Evolutionary conservation across 2,888 invertebrate species (phyloP), one percentile per base, ranked within the genome.

Genomic region (Osmoderma eremita): DNA sequence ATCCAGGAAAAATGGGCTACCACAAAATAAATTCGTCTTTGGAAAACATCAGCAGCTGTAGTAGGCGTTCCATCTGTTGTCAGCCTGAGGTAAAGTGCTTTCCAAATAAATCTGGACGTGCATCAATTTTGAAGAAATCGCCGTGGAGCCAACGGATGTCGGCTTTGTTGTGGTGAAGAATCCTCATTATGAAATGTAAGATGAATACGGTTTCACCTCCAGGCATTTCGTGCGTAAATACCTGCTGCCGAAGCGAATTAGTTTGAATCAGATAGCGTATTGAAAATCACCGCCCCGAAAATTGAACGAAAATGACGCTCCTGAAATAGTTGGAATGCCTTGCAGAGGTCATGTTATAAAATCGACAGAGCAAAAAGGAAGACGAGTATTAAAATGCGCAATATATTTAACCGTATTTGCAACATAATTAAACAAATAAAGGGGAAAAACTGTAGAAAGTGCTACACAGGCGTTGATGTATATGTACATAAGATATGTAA

Each of bases 161-260:
- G 56, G 56, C 10, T 39, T 39, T 20, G n/a, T 66, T 17, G 24
- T 41, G 10, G 49, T 66, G 6, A 61, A 66, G 15, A 61, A 50
- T 0, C 49, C 18, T 13, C 66, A 66, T 20, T 22, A 30, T 5
- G 66, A 62, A 15, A 58, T 62, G 12, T 10, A 24, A 20, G 49
- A 62, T 24, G 66, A 66, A 24, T 24, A 62, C 22, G 66, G 66
- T 10, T 45, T 48, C 13, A 41, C 62, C 15, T 61, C 42, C 6
- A 13, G 61, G 30, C 66, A 66, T 66, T 61, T 61, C 36, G 50
- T 66, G 15, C 48, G 54, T 5, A 66, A 51, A 50, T 56, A 49
- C 24, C 39, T 22, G 10, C 10, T 66, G 15, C 66, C 66, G 3
- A 10, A 38, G 8, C 61, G 66, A 5, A 39, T 12, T 13, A 51